These are phyloP conservation scores for Hermetia illucens DNA, from an alignment of 1,140 invertebrate species.

Conservation along the genomic window DNA sequence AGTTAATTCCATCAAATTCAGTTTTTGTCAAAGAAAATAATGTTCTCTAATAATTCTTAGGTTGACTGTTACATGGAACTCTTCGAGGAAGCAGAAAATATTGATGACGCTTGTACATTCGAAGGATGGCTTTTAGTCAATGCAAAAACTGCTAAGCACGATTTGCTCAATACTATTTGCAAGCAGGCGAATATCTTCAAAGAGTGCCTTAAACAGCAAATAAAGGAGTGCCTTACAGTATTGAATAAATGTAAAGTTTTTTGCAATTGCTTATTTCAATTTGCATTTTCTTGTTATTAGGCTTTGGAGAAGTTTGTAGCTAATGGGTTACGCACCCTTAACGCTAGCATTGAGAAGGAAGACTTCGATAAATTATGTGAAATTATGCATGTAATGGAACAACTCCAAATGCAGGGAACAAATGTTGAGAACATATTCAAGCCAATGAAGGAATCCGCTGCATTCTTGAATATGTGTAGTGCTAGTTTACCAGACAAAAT, in stretches of 20 bases:
- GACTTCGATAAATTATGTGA: conserved; percentile 45
- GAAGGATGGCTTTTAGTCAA: conserved; percentile 55
- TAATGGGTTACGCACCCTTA: conserved; percentile 39
- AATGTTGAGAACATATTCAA: conserved; percentile 64
- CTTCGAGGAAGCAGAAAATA: conserved; percentile 22
- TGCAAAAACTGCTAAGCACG: conserved; percentile 49
- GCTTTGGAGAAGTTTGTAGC: conserved; percentile 44
- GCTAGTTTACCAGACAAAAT: conserved; percentile 44
- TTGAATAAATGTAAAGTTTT: conserved; percentile 15
- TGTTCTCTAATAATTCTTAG: conserved; percentile 11
- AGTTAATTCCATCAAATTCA: no score
- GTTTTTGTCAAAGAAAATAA: no score
- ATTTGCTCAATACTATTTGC: conserved; percentile 50
- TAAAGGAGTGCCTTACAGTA: conserved; percentile 53
- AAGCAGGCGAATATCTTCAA: conserved; percentile 61
- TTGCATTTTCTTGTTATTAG: conserved; percentile 29
- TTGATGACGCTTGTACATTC: conserved; percentile 28
- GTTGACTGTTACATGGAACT: conserved; percentile 26
- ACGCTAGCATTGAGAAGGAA: conserved; percentile 39
- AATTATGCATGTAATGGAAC: conserved; percentile 35
- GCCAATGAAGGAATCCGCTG: conserved; percentile 64
- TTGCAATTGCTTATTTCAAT: background rate
- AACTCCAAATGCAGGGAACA: conserved; percentile 40
- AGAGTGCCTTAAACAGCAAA: conserved; percentile 43
- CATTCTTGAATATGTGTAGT: conserved; percentile 57